Conservation (phyloP, 2,888 invertebrate species). For the Strigamia transsilvanica region DNA sequence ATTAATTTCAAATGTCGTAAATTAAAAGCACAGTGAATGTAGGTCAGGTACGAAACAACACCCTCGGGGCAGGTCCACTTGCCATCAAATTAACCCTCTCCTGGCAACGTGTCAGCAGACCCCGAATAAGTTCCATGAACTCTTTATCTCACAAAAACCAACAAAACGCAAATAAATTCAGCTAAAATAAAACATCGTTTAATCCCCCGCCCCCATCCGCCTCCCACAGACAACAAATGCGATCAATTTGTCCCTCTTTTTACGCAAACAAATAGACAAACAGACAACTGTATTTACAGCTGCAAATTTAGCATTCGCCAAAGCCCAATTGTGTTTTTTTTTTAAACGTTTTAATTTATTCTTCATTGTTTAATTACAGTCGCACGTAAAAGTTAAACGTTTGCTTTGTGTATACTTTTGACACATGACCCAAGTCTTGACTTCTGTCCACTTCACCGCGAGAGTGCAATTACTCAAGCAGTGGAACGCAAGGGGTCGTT, state of each 20-base stretch:
- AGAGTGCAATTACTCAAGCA: constrained; percentile 44
- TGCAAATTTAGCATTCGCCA: background rate
- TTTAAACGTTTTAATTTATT: background rate
- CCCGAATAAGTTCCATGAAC: constrained; percentile 37
- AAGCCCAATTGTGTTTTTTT: background rate
- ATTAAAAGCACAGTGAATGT: constrained; percentile 14
- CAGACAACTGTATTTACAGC: no score
- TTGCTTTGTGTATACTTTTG: constrained; percentile 16
- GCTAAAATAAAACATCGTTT: no score
- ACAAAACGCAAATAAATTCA: background rate
- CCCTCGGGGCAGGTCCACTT: constrained; percentile 5
- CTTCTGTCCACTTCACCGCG: constrained; percentile 42
- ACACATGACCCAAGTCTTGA: constrained; percentile 17
- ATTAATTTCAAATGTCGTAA: constrained; percentile 32
- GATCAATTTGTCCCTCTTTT: background rate
- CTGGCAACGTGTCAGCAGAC: background rate
- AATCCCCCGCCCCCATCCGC: no score
- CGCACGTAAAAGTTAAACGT: constrained; percentile 3
- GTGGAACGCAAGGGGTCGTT: constrained; percentile 36
- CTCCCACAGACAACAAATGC: no score
- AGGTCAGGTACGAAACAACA: constrained; percentile 41
- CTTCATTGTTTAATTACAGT: background rate
- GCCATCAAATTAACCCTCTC: constrained; percentile 36
- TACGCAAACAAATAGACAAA: background rate
- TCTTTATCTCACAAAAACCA: background rate